These are phyloP conservation scores for Pogonophryne albipinna DNA, from an alignment of 2,797 vertebrate genomes.

Conservation along the genomic window DNA sequence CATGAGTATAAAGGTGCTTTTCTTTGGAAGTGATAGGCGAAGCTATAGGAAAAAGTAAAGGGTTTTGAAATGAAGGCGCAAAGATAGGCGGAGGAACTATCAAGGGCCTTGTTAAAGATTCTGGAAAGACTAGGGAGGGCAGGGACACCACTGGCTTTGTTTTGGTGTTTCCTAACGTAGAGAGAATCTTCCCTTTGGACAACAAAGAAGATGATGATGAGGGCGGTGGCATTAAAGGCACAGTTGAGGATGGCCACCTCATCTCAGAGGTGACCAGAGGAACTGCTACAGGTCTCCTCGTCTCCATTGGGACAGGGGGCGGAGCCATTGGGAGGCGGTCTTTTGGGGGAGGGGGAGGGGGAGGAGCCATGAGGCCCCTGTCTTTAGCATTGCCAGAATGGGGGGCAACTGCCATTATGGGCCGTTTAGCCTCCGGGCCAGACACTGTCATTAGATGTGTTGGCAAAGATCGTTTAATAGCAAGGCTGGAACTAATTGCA, in stretches of 20 bases:
- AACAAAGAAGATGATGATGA: constrained; percentile 52
- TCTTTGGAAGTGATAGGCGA: constrained; percentile 64
- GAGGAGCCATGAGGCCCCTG: constrained; percentile 80
- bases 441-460: constrained; percentile 70
- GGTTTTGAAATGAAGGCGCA: constrained; percentile 70
- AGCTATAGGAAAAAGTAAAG: constrained; percentile 52
- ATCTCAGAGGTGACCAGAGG: constrained; percentile 65
- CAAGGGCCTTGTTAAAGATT: constrained; percentile 68
- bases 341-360: constrained; percentile 76
- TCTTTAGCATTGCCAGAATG: constrained; percentile 77
- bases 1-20: constrained; percentile 52
- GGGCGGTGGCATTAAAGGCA: constrained; percentile 74
- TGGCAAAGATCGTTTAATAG: constrained; percentile 87
- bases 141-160: constrained; percentile 72
- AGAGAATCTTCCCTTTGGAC: constrained; percentile 74
- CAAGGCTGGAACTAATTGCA: constrained; percentile 27
- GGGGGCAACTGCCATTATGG: constrained; percentile 79
- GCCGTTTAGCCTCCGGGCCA: constrained; percentile 88
- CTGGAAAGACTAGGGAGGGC: constrained; percentile 75
- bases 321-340: constrained; percentile 76
- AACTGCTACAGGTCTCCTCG: constrained; percentile 73
- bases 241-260: constrained; percentile 69
- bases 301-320: constrained; percentile 74
- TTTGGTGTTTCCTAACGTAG: constrained; percentile 61
- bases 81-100: constrained; percentile 72